Evolutionary conservation across 2,888 invertebrate genomes (phyloP), one percentile per base, ranked within the genome.

Genomic region (Dyspetes luteomarginatus): DNA sequence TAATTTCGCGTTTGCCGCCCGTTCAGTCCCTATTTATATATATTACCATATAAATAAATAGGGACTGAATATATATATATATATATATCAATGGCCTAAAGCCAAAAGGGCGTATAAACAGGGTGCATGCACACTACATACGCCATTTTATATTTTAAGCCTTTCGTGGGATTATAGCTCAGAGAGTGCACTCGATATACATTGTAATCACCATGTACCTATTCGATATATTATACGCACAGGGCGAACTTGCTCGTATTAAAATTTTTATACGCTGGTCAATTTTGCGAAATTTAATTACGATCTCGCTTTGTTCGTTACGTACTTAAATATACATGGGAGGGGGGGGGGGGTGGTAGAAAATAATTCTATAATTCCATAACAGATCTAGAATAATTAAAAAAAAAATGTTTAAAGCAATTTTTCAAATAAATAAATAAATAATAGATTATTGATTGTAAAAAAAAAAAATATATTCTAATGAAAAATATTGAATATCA

Each of bases 221-320:
- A 36, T 74, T 74, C 60, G 58, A 24, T 28, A 5, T 48, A 71
- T 71, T 48, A 41, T 36, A 43, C 30, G 17, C 74, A 24, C 58
- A 15, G n/a, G 45, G 45, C 36, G 48, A 60, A 19, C 48, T 67
- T 65, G n/a, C 7, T 55, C 17, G 41, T 62, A 48, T 45, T 60
- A 77, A 73, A 43, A 43, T 30, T 60, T 64, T 74, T 68, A 72
- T 80, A 65, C 45, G 48, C n/a, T n/a, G 74, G 48, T 71, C 71
- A 72, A 45, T 73, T 64, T 64, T 43, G 24, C 28, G 12, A 15
- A 41, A 52, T 71, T 55, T 78, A 69, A 81, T 81, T 72, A 64
- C 62, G 60, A 62, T 15, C 58, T 56, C 4, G 17, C 22, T 45
- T 48, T 28, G 48, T 9, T 17, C 4, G 30, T n/a, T n/a, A 41